Base-by-base conservation (phyloP, 2,797 vertebrate species). In the Sebastes minor region DNA sequence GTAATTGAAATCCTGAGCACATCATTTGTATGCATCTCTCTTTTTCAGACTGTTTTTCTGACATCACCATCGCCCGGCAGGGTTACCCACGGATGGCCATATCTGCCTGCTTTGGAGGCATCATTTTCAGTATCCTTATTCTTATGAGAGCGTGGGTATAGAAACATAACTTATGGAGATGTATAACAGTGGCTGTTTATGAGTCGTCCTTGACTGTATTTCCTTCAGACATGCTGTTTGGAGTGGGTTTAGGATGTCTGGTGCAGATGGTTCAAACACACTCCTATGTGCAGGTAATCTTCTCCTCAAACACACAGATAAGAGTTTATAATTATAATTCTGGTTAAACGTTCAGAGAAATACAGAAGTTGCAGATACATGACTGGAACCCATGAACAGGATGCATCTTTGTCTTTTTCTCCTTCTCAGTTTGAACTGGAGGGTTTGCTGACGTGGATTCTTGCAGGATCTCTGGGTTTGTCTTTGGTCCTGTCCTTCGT, bases 31-130 rank as follows among this genome's bases (percentile, higher is more conserved):
- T 32, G 20, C 9, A 0, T 69, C 5, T 77, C 5, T 80, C 3
- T 68, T 16, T 49, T 81, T 13, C 95, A 99, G 99, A 99, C 79
- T 98, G 94, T 63, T 97, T 99, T 86, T 97, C 98, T 0, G 97
- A 99, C 89, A 96, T 99, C 86, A 99, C 97, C n/a, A 91, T 99
- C 49, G 98, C 99, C 1, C 96, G 95, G 23, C 97, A 98, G 91
- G 98, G 99, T 46, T 99, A 99, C 74, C 98, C 98, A 1, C 95
- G 97, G 60, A 99, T 99, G 99, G 99, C 99, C 2, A 98, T 99
- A 91, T 97, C 99, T 0, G 98, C 99, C 78, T 99, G 99, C 83
- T 99, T 99, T 0, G 99, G 99, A 0, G 99, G 98, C 82, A 99
- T 99, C 88, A 98, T 99, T 92, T 99, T 99, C 93, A 99, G 98